Conservation (phyloP, 2,888 invertebrate species). For the Taphrorychus bicolor region DNA sequence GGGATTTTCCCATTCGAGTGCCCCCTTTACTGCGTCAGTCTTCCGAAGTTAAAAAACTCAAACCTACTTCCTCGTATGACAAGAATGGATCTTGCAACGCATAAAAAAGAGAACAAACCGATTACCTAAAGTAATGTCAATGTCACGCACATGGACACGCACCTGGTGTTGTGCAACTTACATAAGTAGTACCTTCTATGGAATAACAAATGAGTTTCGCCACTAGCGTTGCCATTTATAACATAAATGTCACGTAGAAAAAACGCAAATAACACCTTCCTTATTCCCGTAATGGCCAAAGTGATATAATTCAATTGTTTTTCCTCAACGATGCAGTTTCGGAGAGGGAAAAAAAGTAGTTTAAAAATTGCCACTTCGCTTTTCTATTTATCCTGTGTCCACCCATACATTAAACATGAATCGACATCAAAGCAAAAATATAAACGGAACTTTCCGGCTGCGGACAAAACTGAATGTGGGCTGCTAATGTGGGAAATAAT, state of each 20-base stretch:
- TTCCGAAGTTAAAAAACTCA: no score
- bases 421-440: neutral
- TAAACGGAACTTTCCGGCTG: neutral
- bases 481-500: neutral
- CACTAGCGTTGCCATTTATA: slow-evolving; percentile 34
- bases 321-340: neutral
- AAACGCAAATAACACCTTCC: slow-evolving; percentile 36
- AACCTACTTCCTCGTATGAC: no score
- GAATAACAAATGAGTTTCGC: slow-evolving; percentile 31
- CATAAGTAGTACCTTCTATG: slow-evolving; percentile 38
- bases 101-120: no score
- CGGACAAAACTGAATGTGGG: neutral
- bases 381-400: neutral
- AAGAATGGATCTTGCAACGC: no score
- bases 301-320: neutral
- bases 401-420: neutral
- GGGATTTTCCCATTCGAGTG: no score
- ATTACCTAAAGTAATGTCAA: slow-evolving; percentile 35
- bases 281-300: slow-evolving; percentile 1
- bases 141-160: slow-evolving; percentile 43
- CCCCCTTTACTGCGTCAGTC: no score
- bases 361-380: neutral
- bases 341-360: neutral
- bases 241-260: slow-evolving; percentile 33
- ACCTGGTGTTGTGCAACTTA: slow-evolving; percentile 40